Conservation (phyloP, 1,140 invertebrate species). For the Venturia canescens region DNA sequence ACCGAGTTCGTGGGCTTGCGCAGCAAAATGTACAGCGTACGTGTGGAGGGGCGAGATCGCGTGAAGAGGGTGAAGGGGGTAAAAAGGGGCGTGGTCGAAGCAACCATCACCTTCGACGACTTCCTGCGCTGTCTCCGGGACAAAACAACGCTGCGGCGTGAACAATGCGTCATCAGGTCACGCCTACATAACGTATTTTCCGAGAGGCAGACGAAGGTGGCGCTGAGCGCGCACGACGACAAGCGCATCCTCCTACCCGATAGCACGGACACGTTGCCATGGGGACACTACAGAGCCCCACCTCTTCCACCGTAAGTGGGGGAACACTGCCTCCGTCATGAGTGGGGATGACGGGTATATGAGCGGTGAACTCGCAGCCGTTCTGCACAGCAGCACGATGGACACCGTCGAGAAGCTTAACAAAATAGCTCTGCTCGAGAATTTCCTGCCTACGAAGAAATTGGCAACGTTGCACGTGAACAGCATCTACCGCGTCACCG, state of each 20-base stretch:
- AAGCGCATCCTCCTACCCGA: slow-evolving; percentile 15
- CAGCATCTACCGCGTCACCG: no score
- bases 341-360: no score
- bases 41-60: slow-evolving; percentile 49
- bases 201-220: slow-evolving; percentile 43
- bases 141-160: not conserved
- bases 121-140: slow-evolving; percentile 24
- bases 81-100: slow-evolving; percentile 44
- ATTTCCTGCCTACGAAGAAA: no score
- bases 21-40: slow-evolving; percentile 72
- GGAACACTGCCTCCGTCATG: no score
- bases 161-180: slow-evolving; percentile 22
- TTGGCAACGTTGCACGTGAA: no score
- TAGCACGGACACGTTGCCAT: slow-evolving; percentile 8
- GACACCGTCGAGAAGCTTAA: no score
- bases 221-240: slow-evolving; percentile 42
- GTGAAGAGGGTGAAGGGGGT: slow-evolving; percentile 52
- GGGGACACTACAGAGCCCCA: no score
- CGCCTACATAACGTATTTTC: slow-evolving; percentile 30
- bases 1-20: slow-evolving; percentile 61
- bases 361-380: no score
- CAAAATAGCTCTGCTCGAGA: no score
- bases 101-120: slow-evolving; percentile 37
- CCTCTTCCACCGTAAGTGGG: no score
- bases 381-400: no score